Evolutionary conservation across 1,140 invertebrate species (phyloP).

Genomic region (Diabrotica virgifera): DNA sequence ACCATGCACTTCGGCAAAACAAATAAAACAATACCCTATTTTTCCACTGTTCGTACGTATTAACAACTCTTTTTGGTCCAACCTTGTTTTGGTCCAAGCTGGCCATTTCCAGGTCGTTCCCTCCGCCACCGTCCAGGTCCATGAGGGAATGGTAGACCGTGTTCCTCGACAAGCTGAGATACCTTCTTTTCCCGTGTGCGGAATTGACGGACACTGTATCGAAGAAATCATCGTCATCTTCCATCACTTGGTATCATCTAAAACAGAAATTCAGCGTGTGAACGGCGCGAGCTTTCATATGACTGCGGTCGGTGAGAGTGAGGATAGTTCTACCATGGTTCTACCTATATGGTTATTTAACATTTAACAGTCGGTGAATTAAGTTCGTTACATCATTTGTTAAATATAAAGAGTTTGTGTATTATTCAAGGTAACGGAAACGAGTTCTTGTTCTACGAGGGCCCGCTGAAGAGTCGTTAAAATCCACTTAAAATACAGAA

Average conservation of each 20-base stretch:
- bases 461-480: not conserved
- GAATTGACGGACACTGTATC: slow-evolving; percentile 45
- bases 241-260: slow-evolving; percentile 26
- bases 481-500: too few species aligned
- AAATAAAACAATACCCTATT: slow-evolving; percentile 45
- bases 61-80: slow-evolving; percentile 41
- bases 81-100: slow-evolving; percentile 40
- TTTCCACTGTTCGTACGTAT: slow-evolving; percentile 49
- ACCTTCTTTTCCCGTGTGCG: slow-evolving; percentile 31
- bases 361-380: not conserved
- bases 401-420: not conserved
- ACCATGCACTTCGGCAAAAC: slow-evolving; percentile 9
- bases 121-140: slow-evolving; percentile 38
- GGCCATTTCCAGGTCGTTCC: slow-evolving; percentile 38
- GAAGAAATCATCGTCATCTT: slow-evolving; percentile 46
- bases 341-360: not conserved
- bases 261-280: not conserved
- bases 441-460: not conserved
- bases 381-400: slow-evolving; percentile 1
- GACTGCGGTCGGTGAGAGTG: too few species aligned
- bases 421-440: not conserved
- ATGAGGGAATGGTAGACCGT: slow-evolving; percentile 48
- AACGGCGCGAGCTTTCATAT: too few species aligned
- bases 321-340: too few species aligned
- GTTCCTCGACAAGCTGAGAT: slow-evolving; percentile 45